Conservation (phyloP, 2,797 vertebrate species). For the Acrossocheilus fasciatus region DNA sequence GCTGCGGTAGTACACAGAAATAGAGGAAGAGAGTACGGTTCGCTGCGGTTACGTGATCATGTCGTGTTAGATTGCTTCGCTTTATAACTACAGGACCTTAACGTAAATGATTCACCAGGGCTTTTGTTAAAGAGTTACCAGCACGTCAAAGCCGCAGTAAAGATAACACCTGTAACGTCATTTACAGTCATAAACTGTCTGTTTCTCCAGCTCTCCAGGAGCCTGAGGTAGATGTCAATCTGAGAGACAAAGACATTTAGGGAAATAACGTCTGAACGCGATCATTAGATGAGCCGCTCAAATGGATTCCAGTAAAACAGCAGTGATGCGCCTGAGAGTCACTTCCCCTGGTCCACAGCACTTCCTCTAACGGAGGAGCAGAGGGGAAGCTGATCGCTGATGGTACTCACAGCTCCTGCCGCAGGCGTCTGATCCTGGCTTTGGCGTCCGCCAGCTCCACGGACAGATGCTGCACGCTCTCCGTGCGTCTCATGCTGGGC, state of each 20-base stretch:
- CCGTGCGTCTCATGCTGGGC: constrained; percentile 93
- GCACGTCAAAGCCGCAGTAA: not conserved
- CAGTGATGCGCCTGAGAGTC: not conserved
- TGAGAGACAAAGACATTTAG: not conserved
- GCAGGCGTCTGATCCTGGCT: constrained; percentile 92
- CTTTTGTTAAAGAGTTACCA: not conserved
- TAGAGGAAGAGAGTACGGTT: no score
- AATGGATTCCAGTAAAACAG: not conserved
- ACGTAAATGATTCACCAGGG: not conserved
- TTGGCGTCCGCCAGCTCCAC: constrained; percentile 97
- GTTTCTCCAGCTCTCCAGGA: not conserved
- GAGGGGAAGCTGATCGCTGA: constrained; percentile 72
- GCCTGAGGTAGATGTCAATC: not conserved
- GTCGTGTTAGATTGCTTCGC: not conserved
- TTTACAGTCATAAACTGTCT: not conserved
- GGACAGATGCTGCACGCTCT: constrained; percentile 95
- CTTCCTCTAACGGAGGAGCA: constrained; percentile 33
- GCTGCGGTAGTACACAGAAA: no score
- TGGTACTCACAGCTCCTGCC: constrained; percentile 94
- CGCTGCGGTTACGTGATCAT: not conserved
- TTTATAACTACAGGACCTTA: not conserved
- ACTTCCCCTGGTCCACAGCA: constrained; percentile 48
- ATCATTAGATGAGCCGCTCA: not conserved
- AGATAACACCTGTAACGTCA: not conserved
- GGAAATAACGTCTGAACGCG: not conserved